Percentiles rank a stretch among this genome's conserved stretches.
Evolutionary conservation across 1,140 invertebrate species (phyloP).

Genomic region (Panagrolaimus sp.): DNA sequence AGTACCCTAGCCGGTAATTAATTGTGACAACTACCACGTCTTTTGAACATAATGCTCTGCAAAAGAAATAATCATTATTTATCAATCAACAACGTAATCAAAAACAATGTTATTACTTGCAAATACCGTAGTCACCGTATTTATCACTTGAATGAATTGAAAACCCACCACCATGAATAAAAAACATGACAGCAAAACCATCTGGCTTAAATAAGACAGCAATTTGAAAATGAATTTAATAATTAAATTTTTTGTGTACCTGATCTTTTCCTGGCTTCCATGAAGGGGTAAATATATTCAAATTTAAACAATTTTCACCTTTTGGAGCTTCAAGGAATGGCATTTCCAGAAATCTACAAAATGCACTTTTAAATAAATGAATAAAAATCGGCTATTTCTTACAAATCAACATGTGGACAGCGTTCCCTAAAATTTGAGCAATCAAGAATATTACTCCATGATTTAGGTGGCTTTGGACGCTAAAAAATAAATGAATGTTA

Average conservation of each 20-base stretch:
- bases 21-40: slow-evolving; percentile 20
- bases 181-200: slow-evolving; percentile 17
- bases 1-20: slow-evolving; percentile 19
- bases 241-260: background rate
- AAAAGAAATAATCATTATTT: too few species aligned
- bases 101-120: slow-evolving; percentile 15
- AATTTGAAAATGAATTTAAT: background rate
- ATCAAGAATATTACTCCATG: slow-evolving; percentile 5
- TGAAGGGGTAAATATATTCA: slow-evolving; percentile 16
- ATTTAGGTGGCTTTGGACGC: background rate
- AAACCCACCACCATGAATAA: slow-evolving; percentile 19
- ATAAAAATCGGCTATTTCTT: too few species aligned
- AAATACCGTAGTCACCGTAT: slow-evolving; percentile 17
- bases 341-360: background rate
- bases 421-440: background rate
- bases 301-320: slow-evolving; percentile 11
- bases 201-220: background rate
- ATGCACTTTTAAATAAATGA: too few species aligned
- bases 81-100: too few species aligned
- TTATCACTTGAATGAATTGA: slow-evolving; percentile 1
- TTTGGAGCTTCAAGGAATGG: slow-evolving; percentile 9
- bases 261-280: background rate
- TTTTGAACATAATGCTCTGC: slow-evolving; percentile 23
- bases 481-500: background rate
- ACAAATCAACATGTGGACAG: background rate